Evolutionary conservation across 2,797 vertebrate species (phyloP).

Genomic region (Helarctos malayanus): DNA sequence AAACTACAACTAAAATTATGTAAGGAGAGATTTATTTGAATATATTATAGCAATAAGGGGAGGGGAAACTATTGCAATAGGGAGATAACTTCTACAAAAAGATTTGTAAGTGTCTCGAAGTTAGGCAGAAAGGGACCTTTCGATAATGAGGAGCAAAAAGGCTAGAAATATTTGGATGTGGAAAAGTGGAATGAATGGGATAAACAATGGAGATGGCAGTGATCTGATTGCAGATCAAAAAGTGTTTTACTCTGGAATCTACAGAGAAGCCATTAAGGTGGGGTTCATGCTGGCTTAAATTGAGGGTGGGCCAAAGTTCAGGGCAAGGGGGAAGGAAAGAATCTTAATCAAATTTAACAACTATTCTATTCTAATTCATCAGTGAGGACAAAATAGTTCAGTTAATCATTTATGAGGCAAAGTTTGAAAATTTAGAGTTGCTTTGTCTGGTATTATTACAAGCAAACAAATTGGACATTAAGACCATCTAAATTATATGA

Average conservation of each 20-base stretch:
- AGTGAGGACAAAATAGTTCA: neutral
- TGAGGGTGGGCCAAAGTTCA: neutral
- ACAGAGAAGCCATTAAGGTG: neutral
- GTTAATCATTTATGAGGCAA: neutral
- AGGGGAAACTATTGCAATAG: neutral
- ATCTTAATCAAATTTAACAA: neutral
- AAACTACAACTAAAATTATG: neutral
- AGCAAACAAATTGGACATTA: neutral
- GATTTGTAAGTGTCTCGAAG: neutral
- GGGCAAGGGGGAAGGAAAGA: too few species aligned
- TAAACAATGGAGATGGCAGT: neutral
- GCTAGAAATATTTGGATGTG: neutral
- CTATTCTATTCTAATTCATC: neutral
- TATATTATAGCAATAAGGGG: neutral
- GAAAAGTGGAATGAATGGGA: neutral
- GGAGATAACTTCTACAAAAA: neutral
- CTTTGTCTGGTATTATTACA: neutral
- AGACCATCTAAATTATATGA: neutral
- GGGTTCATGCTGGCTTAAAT: neutral
- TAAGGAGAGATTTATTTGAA: neutral
- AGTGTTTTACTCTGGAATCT: neutral
- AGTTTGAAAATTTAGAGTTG: neutral
- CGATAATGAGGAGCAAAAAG: neutral
- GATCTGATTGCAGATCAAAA: neutral
- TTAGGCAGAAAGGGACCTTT: neutral